Evolutionary conservation across 2,888 invertebrate species (phyloP), one percentile per base, ranked within the genome.

Genomic region (Eupithecia vulgata): DNA sequence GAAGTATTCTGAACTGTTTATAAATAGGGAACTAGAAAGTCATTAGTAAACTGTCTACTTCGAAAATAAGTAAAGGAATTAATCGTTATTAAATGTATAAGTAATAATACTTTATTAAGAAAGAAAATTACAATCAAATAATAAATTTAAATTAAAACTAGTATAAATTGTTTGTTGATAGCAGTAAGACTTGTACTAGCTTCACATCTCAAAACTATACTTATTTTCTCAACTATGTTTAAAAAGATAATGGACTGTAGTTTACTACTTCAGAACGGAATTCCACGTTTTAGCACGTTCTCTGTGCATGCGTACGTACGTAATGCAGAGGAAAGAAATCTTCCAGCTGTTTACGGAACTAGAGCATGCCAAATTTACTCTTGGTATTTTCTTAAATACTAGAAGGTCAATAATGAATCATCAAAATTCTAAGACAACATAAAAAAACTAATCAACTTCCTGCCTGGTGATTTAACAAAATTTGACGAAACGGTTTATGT

Each of bases 311-410:
- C 61, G 37, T 35, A 67, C 65, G 17, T 35, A 35, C 30, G 61
- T 34, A 61, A 34, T 17, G 25, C 13, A 57, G 25, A 57, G 13
- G 57, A 13, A 57, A 57, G 12, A 13, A 13, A 57, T 57, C 25
- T 25, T 57, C 25, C 61, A 61, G 34, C 61, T 75, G 73, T 78
- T 76, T 76, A 76, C 75, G 74, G 25, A 74, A 71, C 72, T 21
- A 21, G 34, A 42, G 59, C 68, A 68, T 73, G 73, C 74, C 69
- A 74, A 25, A 57, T 57, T 57, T 25, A 57, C 25, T 59, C 65
- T 45, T 62, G 40, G 57, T 57, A 21, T 10, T 52, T 52, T 57
- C 57, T 57, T n/a, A n/a, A 21, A 21, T 25, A 57, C 21, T 25
- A 25, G 57, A 57, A 52, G 52, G 52, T 52, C 52, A 52, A 21